Conservation (phyloP, 2,888 invertebrate genomes). For the Dermolepida albohirtum region DNA sequence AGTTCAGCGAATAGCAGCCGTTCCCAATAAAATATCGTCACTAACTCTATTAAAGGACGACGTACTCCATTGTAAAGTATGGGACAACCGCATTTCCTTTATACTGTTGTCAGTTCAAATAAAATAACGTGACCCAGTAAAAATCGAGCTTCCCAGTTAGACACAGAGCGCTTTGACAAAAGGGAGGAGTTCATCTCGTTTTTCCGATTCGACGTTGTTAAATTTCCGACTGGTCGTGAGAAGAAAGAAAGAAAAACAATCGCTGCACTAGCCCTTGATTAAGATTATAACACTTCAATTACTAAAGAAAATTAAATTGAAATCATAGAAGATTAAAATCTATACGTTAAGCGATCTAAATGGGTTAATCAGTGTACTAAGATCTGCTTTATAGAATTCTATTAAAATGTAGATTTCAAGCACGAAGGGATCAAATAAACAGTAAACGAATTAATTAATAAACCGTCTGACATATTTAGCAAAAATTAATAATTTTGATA, state of each 20-base stretch:
- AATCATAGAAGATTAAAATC: too few relatives aligned
- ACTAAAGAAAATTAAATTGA: slow-evolving; percentile 1
- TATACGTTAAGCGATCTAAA: too few relatives aligned
- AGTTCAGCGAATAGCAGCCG: slow-evolving; percentile 15
- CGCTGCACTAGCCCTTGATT: slow-evolving; percentile 17
- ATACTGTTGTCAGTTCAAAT: slow-evolving; percentile 39
- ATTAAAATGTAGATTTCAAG: too few relatives aligned
- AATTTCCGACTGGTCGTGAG: slow-evolving; percentile 20
- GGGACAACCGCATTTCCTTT: slow-evolving; percentile 38
- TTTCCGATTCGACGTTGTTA: slow-evolving; percentile 32
- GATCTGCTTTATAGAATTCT: too few relatives aligned
- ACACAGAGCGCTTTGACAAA: slow-evolving; percentile 14
- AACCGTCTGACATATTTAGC: too few relatives aligned
- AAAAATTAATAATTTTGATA: too few relatives aligned
- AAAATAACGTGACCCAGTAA: slow-evolving; percentile 35
- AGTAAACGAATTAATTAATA: too few relatives aligned
- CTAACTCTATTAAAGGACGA: slow-evolving; percentile 42
- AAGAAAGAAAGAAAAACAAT: slow-evolving; percentile 19
- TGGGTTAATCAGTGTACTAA: too few relatives aligned
- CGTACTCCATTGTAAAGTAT: slow-evolving; percentile 41
- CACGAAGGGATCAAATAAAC: too few relatives aligned
- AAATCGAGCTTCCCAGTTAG: slow-evolving; percentile 15
- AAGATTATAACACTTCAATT: slow-evolving; percentile 26
- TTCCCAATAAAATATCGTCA: slow-evolving; percentile 37
- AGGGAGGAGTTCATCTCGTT: slow-evolving; percentile 14